Conservation (phyloP, 2,888 invertebrate genomes). For the Proisotoma minuta region DNA sequence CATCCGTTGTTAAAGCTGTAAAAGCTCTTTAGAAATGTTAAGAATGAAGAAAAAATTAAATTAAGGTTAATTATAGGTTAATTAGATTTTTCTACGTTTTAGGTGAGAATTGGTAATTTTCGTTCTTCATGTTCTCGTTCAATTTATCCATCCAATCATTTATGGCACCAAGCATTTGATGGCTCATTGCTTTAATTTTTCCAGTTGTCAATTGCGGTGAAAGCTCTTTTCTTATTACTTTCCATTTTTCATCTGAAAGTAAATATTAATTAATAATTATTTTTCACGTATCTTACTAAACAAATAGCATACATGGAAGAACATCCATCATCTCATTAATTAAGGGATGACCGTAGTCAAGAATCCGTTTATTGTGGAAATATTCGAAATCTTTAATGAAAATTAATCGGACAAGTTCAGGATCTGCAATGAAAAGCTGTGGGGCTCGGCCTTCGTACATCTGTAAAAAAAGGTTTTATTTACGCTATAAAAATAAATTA, state of each 20-base stretch:
- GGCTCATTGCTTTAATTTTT: conserved; percentile 33
- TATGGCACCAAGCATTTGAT: conserved; percentile 30
- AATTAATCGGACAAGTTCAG: conserved; percentile 25
- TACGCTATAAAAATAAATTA: not conserved
- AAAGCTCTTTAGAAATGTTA: conserved; percentile 21
- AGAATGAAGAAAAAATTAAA: not conserved
- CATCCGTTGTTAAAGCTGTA: conserved; percentile 27
- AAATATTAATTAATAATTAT: too few relatives aligned
- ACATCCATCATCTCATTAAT: conserved; percentile 39
- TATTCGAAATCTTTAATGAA: conserved; percentile 39
- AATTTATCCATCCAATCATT: conserved; percentile 11
- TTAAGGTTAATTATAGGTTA: not conserved
- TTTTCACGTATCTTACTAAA: not conserved
- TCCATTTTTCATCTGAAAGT: conserved; percentile 33
- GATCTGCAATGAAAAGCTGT: conserved; percentile 28
- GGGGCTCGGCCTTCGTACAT: conserved; percentile 31
- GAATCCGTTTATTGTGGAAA: conserved; percentile 28
- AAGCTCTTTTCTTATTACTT: conserved; percentile 25
- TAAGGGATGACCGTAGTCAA: conserved; percentile 27
- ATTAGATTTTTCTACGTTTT: too few relatives aligned
- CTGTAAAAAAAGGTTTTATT: conserved; percentile 13
- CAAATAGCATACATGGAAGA: conserved; percentile 24
- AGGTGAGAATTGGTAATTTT: not conserved
- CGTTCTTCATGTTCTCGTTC: not conserved
- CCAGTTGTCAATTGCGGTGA: conserved; percentile 34